phyloP scores from a whole-genome alignment of 2,797 vertebrate genomes.

The Protonibea diacanthus region DNA sequence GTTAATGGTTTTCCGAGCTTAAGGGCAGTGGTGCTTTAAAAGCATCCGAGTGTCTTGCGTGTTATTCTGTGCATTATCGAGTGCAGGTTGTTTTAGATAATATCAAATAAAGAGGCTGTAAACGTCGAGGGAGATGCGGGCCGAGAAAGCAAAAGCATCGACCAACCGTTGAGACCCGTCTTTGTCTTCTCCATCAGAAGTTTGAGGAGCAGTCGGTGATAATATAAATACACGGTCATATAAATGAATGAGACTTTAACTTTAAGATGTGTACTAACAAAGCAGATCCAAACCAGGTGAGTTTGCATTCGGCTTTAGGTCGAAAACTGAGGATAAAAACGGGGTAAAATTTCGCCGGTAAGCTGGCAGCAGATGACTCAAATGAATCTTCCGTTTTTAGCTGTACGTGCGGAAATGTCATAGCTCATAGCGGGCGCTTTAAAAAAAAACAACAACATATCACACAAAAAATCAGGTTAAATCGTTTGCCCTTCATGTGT shows the following conservation, averaged over 20 bases:
- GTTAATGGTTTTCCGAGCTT: not conserved
- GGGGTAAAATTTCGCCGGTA: not conserved
- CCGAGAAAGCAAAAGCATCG: not conserved
- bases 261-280: rapidly evolving
- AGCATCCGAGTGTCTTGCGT: rapidly evolving
- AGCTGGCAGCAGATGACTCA: constrained; percentile 32
- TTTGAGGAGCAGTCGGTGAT: constrained; percentile 28
- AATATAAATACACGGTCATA: not conserved
- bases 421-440: too few relatives aligned
- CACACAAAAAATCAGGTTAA: too few relatives aligned
- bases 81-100: not conserved
- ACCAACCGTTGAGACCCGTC: not conserved
- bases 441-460: rapidly evolving
- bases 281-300: rapidly evolving
- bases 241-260: constrained; percentile 5
- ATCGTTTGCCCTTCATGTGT: not conserved
- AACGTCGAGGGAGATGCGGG: constrained; percentile 1
- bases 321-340: rapidly evolving
- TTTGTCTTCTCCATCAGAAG: constrained; percentile 63
- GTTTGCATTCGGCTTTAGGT: rapidly evolving
- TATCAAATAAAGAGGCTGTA: not conserved
- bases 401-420: constrained; percentile 10
- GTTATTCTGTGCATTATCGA: not conserved
- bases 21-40: not conserved
- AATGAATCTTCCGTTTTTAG: constrained; percentile 17